A percentile compares a stretch with the other conserved stretches of the same genome.
These are phyloP conservation scores for Pyrocoelia pectoralis DNA, from an alignment of 2,888 invertebrate species.

Conservation along the genomic window DNA sequence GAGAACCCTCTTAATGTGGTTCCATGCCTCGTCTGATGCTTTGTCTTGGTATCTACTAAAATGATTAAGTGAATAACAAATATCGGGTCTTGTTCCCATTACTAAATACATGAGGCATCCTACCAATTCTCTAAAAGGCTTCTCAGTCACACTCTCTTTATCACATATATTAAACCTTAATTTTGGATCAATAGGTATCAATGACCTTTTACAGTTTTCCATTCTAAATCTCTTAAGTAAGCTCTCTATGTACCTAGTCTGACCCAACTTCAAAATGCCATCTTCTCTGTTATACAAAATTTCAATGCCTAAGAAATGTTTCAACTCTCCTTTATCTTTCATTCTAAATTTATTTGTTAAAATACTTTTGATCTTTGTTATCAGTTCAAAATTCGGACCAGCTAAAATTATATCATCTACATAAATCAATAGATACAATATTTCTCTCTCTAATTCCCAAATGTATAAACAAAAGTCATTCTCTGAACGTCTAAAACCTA, in stretches of 20 bases:
- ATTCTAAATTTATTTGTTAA: too few species aligned
- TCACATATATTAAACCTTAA: background rate
- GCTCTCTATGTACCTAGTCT: constrained; percentile 17
- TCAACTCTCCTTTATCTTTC: too few species aligned
- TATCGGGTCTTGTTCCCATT: background rate
- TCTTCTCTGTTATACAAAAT: too few species aligned
- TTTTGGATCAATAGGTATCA: constrained; percentile 13
- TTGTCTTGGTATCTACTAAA: background rate
- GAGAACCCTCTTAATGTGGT: background rate
- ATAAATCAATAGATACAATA: too few species aligned
- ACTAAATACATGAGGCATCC: background rate
- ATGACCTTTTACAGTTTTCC: constrained; percentile 15
- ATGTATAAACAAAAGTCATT: too few species aligned
- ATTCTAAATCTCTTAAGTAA: constrained; percentile 26
- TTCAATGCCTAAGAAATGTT: too few species aligned
- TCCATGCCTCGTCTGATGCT: background rate
- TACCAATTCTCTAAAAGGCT: background rate
- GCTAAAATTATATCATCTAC: too few species aligned
- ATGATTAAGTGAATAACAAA: background rate
- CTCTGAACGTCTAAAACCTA: too few species aligned
- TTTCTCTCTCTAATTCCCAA: too few species aligned
- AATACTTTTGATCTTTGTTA: too few species aligned
- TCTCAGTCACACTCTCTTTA: background rate
- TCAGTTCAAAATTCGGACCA: too few species aligned
- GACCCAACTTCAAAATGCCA: too few species aligned